Percentiles rank a stretch among this genome's conserved stretches.
Evolutionary conservation across 2,113 vertebrate species (phyloP).

Genomic region (Tragelaphus imberbis): DNA sequence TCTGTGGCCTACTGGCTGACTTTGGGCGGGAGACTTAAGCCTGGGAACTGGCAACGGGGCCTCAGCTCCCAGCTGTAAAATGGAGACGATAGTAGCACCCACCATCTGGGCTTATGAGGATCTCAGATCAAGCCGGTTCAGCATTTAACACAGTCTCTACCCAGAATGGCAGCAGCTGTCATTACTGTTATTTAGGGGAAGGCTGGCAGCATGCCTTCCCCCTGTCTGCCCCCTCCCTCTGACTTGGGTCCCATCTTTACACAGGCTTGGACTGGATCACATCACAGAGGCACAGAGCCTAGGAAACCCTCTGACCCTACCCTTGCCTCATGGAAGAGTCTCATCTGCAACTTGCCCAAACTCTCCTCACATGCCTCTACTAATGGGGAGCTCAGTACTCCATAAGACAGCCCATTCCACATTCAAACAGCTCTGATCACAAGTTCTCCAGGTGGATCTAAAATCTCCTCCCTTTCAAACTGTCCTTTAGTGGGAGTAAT

Average conservation of each 20-base stretch:
- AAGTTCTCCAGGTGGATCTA: not conserved
- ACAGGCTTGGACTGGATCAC: not conserved
- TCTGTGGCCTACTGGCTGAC: not conserved
- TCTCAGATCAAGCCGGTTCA: not conserved
- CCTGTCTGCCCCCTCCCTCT: not conserved
- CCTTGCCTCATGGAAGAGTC: not conserved
- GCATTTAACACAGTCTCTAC: not conserved
- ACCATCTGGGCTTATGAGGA: not conserved
- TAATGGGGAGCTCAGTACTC: not conserved
- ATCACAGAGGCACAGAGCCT: not conserved
- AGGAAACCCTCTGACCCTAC: not conserved
- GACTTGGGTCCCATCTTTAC: not conserved
- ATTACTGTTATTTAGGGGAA: not conserved
- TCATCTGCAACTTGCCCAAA: not conserved
- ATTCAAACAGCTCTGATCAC: not conserved
- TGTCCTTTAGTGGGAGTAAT: not conserved
- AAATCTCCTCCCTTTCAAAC: not conserved
- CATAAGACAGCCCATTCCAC: not conserved
- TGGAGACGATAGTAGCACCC: not conserved
- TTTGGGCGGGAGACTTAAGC: not conserved
- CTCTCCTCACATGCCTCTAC: not conserved
- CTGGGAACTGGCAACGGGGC: not conserved
- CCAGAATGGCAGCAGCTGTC: not conserved
- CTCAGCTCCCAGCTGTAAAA: not conserved
- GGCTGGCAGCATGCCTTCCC: not conserved